A percentile compares a stretch with the other conserved stretches of the same genome.
phyloP scores from a whole-genome alignment of 2,888 invertebrate species.

The Mesochorus sp. region DNA sequence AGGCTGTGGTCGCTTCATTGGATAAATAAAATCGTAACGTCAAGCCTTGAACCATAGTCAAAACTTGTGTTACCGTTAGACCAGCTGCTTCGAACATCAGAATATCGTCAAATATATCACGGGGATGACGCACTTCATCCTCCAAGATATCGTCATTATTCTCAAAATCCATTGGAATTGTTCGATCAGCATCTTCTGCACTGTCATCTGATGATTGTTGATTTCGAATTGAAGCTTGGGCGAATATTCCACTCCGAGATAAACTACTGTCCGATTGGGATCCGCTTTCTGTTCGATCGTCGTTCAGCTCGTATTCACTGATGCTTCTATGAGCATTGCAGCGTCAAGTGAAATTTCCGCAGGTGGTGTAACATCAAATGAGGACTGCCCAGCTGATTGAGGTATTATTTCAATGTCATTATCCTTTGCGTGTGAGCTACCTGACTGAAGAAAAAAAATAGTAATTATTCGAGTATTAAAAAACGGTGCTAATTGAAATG shows the following conservation, averaged over 20 bases:
- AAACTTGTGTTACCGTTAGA: constrained; percentile 26
- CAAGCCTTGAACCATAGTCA: constrained; percentile 24
- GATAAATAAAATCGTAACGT: constrained; percentile 31
- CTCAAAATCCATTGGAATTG: constrained; percentile 26
- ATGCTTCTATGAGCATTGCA: constrained; percentile 16
- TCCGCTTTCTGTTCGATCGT: neutral
- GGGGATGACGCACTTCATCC: neutral
- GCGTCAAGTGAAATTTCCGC: neutral
- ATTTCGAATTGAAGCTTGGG: constrained; percentile 4
- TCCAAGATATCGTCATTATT: constrained; percentile 16
- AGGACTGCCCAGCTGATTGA: constrained; percentile 1
- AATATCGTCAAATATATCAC: constrained; percentile 23
- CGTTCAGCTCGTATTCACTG: constrained; percentile 9
- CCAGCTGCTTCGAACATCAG: constrained; percentile 43
- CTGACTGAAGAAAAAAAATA: neutral
- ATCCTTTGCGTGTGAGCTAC: constrained; percentile 2
- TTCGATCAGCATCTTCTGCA: neutral
- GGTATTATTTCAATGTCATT: constrained; percentile 8
- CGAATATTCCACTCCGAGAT: constrained; percentile 2
- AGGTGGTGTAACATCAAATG: constrained; percentile 3
- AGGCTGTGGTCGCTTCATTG: constrained; percentile 21
- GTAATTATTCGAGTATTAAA: constrained; percentile 11
- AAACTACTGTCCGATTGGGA: constrained; percentile 15
- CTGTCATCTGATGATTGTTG: constrained; percentile 17
- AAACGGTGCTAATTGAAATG: constrained; percentile 3